Evolutionary conservation across 2,113 vertebrate species (phyloP).

Genomic region (Scomber japonicus): DNA sequence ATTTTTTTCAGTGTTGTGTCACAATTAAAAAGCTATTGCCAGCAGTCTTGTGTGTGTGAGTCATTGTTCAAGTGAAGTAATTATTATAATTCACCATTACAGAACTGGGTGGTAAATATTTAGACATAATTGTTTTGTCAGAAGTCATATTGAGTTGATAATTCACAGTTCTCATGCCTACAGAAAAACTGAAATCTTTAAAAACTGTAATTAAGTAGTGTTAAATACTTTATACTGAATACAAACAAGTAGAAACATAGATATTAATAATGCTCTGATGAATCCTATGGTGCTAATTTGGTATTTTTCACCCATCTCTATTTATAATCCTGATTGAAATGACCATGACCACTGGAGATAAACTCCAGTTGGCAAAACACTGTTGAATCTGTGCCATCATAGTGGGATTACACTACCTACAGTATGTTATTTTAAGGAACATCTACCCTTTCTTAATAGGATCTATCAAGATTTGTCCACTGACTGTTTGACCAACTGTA

Average conservation of each 20-base stretch:
- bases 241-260: background rate
- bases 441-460: slow-evolving; percentile 55
- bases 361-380: slow-evolving; percentile 19
- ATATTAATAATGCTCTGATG: background rate
- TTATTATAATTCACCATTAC: background rate
- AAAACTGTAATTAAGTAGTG: too few species aligned
- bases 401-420: slow-evolving; percentile 45
- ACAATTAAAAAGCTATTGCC: slow-evolving; percentile 72
- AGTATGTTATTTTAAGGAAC: slow-evolving; percentile 58
- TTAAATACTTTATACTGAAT: too few species aligned
- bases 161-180: too few species aligned
- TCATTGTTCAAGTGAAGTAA: background rate
- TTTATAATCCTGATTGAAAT: background rate
- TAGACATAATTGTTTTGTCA: too few species aligned
- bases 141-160: too few species aligned
- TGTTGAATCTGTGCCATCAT: slow-evolving; percentile 1
- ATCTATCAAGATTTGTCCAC: slow-evolving; percentile 33
- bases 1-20: slow-evolving; percentile 75
- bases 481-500: slow-evolving; percentile 34
- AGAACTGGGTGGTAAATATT: too few species aligned
- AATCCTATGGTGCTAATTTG: background rate
- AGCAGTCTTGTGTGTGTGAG: slow-evolving; percentile 1
- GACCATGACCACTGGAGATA: background rate
- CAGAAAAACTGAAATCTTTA: too few species aligned
- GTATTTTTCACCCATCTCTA: background rate